Evolutionary conservation across 2,888 invertebrate species (phyloP).

Genomic region (Perizoma affinitatum): DNA sequence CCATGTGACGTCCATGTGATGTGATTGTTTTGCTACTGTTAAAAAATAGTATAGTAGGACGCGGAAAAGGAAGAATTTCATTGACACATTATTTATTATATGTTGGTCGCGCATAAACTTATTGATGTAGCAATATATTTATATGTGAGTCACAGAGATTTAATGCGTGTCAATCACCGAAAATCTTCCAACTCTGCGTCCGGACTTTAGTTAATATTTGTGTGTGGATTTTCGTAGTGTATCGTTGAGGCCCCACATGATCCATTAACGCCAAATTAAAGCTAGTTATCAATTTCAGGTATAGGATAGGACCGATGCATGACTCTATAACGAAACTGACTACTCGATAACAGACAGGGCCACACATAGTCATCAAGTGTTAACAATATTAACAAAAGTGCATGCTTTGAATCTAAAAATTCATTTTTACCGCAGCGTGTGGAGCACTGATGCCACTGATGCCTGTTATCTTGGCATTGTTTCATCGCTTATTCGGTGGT

Average conservation of each 20-base stretch:
- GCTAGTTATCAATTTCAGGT: constrained; percentile 73
- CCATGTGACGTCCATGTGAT: constrained; percentile 38
- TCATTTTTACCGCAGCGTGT: constrained; percentile 49
- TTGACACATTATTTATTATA: no score
- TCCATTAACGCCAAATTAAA: constrained; percentile 77
- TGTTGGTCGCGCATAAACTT: no score
- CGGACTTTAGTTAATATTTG: constrained; percentile 15
- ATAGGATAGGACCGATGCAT: constrained; percentile 70
- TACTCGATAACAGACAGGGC: constrained; percentile 44
- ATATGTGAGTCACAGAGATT: no score
- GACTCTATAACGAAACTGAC: constrained; percentile 53
- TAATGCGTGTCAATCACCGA: no score
- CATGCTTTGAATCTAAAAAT: constrained; percentile 60
- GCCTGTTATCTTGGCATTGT: constrained; percentile 35
- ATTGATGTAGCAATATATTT: no score
- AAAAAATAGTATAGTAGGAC: constrained; percentile 4
- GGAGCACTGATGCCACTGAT: constrained; percentile 39
- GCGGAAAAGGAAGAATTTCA: no score
- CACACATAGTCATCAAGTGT: constrained; percentile 59
- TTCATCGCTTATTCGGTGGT: constrained; percentile 43
- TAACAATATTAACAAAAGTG: constrained; percentile 72
- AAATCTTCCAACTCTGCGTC: no score
- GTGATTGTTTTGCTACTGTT: constrained; percentile 33
- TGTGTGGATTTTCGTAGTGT: constrained; percentile 50
- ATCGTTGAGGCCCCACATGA: constrained; percentile 68